phyloP scores from a whole-genome alignment of 37 sponge, comb jelly and placozoan species.

The Mnemiopsis leidyi region DNA sequence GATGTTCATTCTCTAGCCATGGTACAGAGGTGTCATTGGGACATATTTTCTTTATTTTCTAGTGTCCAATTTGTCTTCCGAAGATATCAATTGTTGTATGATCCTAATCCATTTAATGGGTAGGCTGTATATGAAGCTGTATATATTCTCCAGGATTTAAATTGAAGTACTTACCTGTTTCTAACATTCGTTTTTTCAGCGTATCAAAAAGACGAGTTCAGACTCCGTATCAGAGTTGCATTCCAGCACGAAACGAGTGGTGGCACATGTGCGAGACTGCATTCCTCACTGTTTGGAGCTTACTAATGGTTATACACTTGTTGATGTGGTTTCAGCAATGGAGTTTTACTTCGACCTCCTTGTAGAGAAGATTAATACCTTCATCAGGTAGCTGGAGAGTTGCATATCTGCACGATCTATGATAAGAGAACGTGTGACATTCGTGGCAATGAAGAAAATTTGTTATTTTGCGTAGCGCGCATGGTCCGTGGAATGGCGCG shows the following conservation, averaged over 20 bases:
- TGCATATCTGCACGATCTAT: not conserved
- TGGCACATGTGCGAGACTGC: slow-evolving; percentile 5
- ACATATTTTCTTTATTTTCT: not conserved
- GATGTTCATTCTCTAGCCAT: slow-evolving; percentile 17
- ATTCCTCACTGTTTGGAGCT: slow-evolving; percentile 23
- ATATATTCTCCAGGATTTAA: no score
- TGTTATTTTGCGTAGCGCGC: slow-evolving; percentile 63
- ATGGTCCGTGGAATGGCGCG: not conserved
- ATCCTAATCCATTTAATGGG: no score
- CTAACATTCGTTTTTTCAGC: slow-evolving; percentile 9
- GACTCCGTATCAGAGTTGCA: slow-evolving; percentile 42
- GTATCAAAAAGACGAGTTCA: not conserved
- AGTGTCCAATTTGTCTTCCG: not conserved
- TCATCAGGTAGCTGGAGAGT: slow-evolving; percentile 46
- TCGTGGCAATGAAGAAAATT: not conserved
- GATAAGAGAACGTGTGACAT: not conserved
- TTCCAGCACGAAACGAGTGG: slow-evolving; percentile 1
- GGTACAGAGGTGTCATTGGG: no score
- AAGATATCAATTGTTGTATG: no score
- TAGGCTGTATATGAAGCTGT: no score
- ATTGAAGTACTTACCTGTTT: no score
- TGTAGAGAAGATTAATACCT: slow-evolving; percentile 13
- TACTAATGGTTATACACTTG: not conserved
- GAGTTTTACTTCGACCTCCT: slow-evolving; percentile 61
- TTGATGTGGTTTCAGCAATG: slow-evolving; percentile 17